Base-by-base conservation (phyloP, 2,113 vertebrate species). In the Spheniscus mendiculus region DNA sequence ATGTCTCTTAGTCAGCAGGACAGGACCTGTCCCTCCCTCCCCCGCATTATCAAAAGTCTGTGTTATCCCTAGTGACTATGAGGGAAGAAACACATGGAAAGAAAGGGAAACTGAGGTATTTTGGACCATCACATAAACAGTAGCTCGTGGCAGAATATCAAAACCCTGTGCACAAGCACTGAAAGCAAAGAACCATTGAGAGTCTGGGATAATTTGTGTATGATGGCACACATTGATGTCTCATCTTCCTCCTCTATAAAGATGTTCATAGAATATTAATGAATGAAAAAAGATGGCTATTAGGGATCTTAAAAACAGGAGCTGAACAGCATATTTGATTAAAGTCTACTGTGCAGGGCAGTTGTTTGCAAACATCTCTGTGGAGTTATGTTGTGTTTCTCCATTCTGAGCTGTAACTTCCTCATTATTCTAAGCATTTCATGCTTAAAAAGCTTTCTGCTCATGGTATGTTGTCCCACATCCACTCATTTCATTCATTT, bases 261-360 rank as follows among this genome's bases (percentile, higher is more conserved):
- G 30, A 56, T n/a, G 32, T 82, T 93, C 32, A 67, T 55, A 58
- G 85, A 93, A 85, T 87, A 95, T 78, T 84, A 78, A 95, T 84
- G 47, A 87, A 84, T 1, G 2, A 53, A n/a, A 85, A 90, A 72
- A 80, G 1, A 47, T 89, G 8, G 15, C 13, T 78, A 16, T 65
- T 73, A 38, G 20, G 40, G 13, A 34, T 93, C 29, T 59, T 67
- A 71, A 87, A 78, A 96, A 76, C 32, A 86, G 74, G 65, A 84
- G 19, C 17, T 3, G 3, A 84, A 59, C n/a, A 82, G 61, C 19
- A 38, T 79, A 38, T 72, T 71, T 74, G 23, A 71, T 92, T 61
- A 81, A 73, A 25, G 10, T 72, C 69, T 87, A 29, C 40, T 53
- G 20, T 44, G 10, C 27, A 76, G 62, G 26, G 59, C 44, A 83